Evolutionary conservation across 2,888 invertebrate genomes (phyloP), one percentile per base, ranked within the genome.

Genomic region (Drosophila atroscutellata): DNA sequence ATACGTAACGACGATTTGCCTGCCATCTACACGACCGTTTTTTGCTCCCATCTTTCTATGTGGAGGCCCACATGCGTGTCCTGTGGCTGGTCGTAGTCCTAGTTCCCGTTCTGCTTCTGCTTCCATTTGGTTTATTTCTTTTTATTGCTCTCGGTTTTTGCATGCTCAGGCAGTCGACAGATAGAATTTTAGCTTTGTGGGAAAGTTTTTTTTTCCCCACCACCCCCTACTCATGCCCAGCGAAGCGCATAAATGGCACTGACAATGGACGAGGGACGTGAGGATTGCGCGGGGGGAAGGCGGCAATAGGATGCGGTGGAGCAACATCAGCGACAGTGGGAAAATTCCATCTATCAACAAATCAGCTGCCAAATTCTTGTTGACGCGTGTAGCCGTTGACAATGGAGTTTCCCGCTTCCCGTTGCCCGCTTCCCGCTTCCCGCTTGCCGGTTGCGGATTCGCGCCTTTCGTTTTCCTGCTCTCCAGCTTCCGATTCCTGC

Each of bases 361-460:
- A 86, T 86, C 85, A 86, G 85, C 85, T 86, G 83, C 85, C 90
- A 86, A 86, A 90, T 86, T 86, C 90, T 86, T 88, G 86, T 77
- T 88, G 89, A 86, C 85, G 85, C 89, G 81, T 86, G 89, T 90
- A 80, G 86, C 85, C 89, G 86, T 86, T 88, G 85, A 89, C 85
- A 85, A 77, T 71, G 63, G 71, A 49, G 58, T 42, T 69, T 56
- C 47, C 39, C 70, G 32, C 28, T 54, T 30, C 9, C 61, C 36
- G 24, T 1, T 13, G 39, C 52, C 50, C 30, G 6, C 3, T 30
- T 45, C 52, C 50, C 30, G 6, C 3, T 30, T 45, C 4, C 39
- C 20, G 45, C 45, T 20, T 0, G 45, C 20, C 20, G 20, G 13
- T 45, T 13, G 24, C 45, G 45, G 15, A 45, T 8, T 45, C 45